phyloP scores from a whole-genome alignment of 1,140 invertebrate species.

The Tetranychus cinnabarinus region DNA sequence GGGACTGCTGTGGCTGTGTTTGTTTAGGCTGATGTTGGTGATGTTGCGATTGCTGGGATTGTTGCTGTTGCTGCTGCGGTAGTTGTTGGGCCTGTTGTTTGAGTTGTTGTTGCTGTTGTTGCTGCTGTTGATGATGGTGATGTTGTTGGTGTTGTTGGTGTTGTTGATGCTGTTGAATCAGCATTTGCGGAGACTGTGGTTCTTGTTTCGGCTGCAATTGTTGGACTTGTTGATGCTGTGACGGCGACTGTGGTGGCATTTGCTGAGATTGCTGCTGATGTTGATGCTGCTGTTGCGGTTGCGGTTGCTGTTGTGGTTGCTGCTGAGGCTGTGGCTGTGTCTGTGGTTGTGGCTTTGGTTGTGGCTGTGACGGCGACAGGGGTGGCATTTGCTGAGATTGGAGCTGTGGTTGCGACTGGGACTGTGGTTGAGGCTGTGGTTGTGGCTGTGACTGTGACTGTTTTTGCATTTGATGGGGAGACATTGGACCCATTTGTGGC shows the following conservation, averaged over 20 bases:
- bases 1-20: conserved; percentile 2
- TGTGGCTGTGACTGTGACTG: background rate
- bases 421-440: conserved; percentile 1
- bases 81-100: no score
- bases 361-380: background rate
- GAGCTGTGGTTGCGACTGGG: conserved; percentile 7
- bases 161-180: background rate
- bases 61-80: no score
- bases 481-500: background rate
- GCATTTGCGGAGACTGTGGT: background rate
- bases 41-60: no score
- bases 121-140: conserved; percentile 1
- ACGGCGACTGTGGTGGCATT: conserved; percentile 3
- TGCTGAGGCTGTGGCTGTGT: background rate
- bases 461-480: conserved; percentile 1
- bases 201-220: conserved; percentile 1
- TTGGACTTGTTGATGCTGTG: conserved; percentile 2
- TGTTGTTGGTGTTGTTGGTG: conserved; percentile 4
- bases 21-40: background rate
- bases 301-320: background rate
- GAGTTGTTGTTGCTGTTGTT: conserved; percentile 8
- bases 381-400: background rate
- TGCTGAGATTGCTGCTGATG: conserved; percentile 3
- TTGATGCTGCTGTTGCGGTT: conserved; percentile 1
- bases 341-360: conserved; percentile 5